These are phyloP conservation scores for Helarctos malayanus DNA, from an alignment of 2,797 vertebrate species.

Conservation along the genomic window DNA sequence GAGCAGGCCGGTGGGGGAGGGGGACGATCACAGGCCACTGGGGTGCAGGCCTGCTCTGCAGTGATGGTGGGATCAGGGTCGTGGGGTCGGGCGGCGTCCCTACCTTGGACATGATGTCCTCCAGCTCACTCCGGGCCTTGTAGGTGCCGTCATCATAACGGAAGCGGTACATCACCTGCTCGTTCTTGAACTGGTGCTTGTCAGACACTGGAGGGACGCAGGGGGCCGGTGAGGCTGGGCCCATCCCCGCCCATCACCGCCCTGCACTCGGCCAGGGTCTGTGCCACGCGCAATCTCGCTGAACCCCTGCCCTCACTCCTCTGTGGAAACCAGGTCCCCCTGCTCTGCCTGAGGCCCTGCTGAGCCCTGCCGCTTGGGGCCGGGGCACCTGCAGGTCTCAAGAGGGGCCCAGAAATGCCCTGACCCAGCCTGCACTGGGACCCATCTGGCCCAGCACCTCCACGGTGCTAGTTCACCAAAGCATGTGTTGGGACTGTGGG, in stretches of 20 bases:
- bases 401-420: neutral
- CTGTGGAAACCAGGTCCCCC: neutral
- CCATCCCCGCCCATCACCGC: neutral
- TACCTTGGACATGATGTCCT: conserved; percentile 99
- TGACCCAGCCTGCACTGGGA: neutral
- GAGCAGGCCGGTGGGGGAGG: accelerated
- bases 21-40: accelerated
- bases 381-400: neutral
- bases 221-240: neutral
- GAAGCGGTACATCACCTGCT: conserved; percentile 98
- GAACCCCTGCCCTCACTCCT: accelerated
- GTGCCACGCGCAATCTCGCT: accelerated
- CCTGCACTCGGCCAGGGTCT: neutral
- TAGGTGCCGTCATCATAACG: conserved; percentile 99
- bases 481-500: accelerated
- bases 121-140: conserved; percentile 98
- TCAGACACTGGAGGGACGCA: conserved; percentile 94
- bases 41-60: neutral
- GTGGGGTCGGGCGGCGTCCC: neutral
- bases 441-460: neutral
- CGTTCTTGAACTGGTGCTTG: conserved; percentile 99
- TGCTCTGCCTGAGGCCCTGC: accelerated
- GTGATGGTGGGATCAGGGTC: too few relatives aligned
- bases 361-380: neutral
- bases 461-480: neutral